These are phyloP conservation scores for Chlorodrepanis virens DNA, from an alignment of 2,113 vertebrate species.

Conservation along the genomic window DNA sequence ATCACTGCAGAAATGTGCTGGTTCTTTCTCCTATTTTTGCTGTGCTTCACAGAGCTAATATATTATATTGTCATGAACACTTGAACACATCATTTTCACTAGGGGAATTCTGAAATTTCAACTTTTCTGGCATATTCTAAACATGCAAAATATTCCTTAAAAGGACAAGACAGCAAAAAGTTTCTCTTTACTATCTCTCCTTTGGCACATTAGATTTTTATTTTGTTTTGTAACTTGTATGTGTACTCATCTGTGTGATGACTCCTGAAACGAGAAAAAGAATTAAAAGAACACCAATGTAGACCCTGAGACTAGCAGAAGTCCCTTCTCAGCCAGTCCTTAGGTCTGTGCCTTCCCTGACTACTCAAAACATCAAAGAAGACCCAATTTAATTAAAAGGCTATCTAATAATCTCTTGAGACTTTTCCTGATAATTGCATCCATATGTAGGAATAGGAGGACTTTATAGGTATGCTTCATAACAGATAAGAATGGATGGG, in stretches of 20 bases:
- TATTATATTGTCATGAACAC: background rate
- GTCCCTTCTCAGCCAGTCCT: background rate
- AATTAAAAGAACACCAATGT: background rate
- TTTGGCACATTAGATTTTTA: background rate
- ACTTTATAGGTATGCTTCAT: background rate
- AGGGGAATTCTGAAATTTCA: background rate
- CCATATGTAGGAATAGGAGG: background rate
- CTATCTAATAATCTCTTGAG: background rate
- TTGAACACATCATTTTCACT: background rate
- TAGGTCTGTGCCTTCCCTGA: background rate
- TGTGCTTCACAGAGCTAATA: background rate
- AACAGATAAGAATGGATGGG: background rate
- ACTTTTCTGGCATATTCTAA: background rate
- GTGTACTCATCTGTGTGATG: background rate
- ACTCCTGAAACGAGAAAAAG: background rate
- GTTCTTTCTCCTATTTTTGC: background rate
- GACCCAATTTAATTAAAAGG: background rate
- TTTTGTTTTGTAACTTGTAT: background rate
- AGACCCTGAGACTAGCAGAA: background rate
- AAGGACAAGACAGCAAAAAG: background rate
- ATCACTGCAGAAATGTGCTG: background rate
- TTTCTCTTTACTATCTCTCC: background rate
- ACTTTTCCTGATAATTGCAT: background rate
- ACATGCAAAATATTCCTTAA: background rate
- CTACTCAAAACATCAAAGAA: background rate